Conservation (phyloP, 2,888 invertebrate species). For the Caenorhabditis sp. region DNA sequence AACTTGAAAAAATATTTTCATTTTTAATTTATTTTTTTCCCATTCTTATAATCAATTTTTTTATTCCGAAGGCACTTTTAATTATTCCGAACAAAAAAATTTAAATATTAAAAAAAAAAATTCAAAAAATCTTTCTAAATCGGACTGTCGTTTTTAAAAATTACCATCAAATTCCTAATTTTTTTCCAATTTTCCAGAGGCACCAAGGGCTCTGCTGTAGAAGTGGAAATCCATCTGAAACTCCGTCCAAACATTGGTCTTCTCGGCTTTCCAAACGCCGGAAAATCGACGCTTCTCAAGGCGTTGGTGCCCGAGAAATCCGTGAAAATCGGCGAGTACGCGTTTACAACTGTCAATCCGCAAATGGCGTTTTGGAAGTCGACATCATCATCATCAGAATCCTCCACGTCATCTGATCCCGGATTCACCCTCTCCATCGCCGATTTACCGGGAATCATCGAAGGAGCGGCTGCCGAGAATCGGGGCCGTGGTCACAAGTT, state of each 20-base stretch:
- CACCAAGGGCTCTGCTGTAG: constrained; percentile 69
- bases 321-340: constrained; percentile 80
- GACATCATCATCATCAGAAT: neutral
- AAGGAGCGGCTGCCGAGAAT: constrained; percentile 77
- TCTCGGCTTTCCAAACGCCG: constrained; percentile 82
- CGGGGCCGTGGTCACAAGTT: constrained; percentile 78
- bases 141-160: too few species aligned
- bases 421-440: constrained; percentile 78
- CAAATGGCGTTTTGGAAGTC: constrained; percentile 66
- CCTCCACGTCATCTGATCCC: constrained; percentile 42
- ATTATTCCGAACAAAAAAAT: too few species aligned
- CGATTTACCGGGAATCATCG: constrained; percentile 79
- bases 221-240: constrained; percentile 77
- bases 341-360: constrained; percentile 78
- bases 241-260: constrained; percentile 79
- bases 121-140: too few species aligned
- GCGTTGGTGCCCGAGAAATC: constrained; percentile 77
- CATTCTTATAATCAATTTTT: too few species aligned
- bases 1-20: too few species aligned
- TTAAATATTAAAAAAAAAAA: too few species aligned
- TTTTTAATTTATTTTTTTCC: too few species aligned
- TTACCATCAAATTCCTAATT: too few species aligned
- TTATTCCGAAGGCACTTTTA: too few species aligned
- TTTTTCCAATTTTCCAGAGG: constrained; percentile 59
- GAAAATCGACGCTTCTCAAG: constrained; percentile 80